These are phyloP conservation scores for Villa cingulata DNA, from an alignment of 2,888 invertebrate genomes.

Conservation along the genomic window DNA sequence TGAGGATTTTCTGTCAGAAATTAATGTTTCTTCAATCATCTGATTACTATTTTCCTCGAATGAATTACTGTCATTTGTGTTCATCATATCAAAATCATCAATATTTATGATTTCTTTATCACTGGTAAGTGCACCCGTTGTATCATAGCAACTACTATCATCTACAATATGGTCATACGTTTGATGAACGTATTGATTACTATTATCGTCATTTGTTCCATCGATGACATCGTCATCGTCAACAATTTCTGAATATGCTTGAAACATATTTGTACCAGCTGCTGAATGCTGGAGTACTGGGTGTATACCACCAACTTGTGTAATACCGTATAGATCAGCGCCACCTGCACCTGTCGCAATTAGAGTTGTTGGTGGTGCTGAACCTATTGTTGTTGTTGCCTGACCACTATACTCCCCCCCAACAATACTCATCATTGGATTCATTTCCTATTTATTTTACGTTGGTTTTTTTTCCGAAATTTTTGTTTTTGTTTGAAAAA, in stretches of 20 bases:
- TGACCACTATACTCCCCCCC: conserved; percentile 36
- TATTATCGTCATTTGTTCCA: conserved; percentile 14
- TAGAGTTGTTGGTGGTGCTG: conserved; percentile 23
- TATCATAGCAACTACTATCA: conserved; percentile 22
- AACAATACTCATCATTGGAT: conserved; percentile 37
- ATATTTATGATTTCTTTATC: conserved; percentile 34
- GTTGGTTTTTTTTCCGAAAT: background rate
- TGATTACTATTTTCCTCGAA: conserved; percentile 20
- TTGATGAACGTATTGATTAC: conserved; percentile 18
- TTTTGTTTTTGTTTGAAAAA: conserved; percentile 1
- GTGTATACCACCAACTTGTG: conserved; percentile 32
- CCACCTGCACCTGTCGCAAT: conserved; percentile 26
- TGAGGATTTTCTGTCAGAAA: conserved; percentile 2
- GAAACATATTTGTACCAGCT: conserved; percentile 26
- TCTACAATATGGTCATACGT: conserved; percentile 26
- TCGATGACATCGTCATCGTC: conserved; percentile 23
- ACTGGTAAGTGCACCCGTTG: conserved; percentile 21
- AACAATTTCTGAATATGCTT: conserved; percentile 29
- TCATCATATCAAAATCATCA: conserved; percentile 34
- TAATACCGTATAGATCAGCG: conserved; percentile 29
- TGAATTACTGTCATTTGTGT: conserved; percentile 30
- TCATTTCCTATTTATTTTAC: conserved; percentile 29
- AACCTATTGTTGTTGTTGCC: conserved; percentile 22
- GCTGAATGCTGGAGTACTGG: conserved; percentile 32
- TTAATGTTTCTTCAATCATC: conserved; percentile 1